These are phyloP conservation scores for Chrysocyon brachyurus DNA, from an alignment of 2,797 vertebrate genomes.

Conservation along the genomic window DNA sequence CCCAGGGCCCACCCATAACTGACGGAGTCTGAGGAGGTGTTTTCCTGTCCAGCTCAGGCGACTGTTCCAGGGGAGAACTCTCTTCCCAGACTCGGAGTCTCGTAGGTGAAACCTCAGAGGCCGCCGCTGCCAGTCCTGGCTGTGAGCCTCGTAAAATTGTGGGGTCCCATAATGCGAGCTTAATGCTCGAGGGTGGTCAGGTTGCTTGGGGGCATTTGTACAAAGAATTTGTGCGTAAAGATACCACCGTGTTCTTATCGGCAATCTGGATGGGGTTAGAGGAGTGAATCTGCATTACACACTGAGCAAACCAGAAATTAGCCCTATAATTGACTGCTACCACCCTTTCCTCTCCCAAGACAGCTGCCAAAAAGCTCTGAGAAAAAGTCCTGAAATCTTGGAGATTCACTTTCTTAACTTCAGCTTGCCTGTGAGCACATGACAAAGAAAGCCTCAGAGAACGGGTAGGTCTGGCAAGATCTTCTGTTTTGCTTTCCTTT, in stretches of 20 bases:
- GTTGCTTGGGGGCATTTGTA: neutral
- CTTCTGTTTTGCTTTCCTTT: neutral
- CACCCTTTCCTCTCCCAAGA: neutral
- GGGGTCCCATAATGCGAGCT: neutral
- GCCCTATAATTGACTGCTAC: neutral
- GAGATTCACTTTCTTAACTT: neutral
- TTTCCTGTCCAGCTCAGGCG: neutral
- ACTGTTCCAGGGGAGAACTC: neutral
- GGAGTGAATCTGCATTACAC: neutral
- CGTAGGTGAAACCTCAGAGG: neutral
- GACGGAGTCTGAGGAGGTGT: neutral
- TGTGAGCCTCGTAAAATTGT: neutral
- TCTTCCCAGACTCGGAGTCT: neutral
- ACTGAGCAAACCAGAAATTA: neutral
- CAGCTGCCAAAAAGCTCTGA: neutral
- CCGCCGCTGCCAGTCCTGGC: neutral
- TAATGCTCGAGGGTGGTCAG: neutral
- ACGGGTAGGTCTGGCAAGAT: neutral
- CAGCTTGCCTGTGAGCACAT: accelerated
- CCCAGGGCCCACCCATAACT: neutral
- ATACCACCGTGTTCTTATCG: neutral
- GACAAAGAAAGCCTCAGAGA: neutral
- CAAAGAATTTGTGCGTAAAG: neutral
- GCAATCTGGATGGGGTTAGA: neutral
- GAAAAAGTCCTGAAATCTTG: neutral